These are phyloP conservation scores for Drosophila melanogaster DNA, from an alignment of 1,140 invertebrate genomes.

Conservation along the genomic window Release_6_plus_ISO1_MT NT_037436.4:4985501-4986000, in stretches of 20 bases:
- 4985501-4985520: neutral
- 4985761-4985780: slow-evolving; percentile 35
- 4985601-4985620: slow-evolving; percentile 14
- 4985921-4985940: slow-evolving; percentile 82
- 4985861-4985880: neutral
- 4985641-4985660: slow-evolving; percentile 28
- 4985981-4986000: slow-evolving; percentile 78
- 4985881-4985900: slow-evolving; percentile 4
- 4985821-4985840: slow-evolving; percentile 4
- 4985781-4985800: slow-evolving; percentile 45
- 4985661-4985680: slow-evolving; percentile 61
- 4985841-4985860: neutral
- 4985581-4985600: slow-evolving; percentile 1
- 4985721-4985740: slow-evolving; percentile 31
- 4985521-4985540: neutral
- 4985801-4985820: slow-evolving; percentile 19
- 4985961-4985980: slow-evolving; percentile 82
- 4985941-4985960: slow-evolving; percentile 83
- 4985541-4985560: neutral
- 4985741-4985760: slow-evolving; percentile 74
- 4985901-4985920: slow-evolving; percentile 73
- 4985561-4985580: neutral
- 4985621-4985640: slow-evolving; percentile 18
- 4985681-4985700: slow-evolving; percentile 39
- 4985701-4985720: slow-evolving; percentile 32